These are phyloP conservation scores for Mus musculus DNA, from an alignment of 2,113 vertebrate species.

Conservation along the genomic window DNA sequence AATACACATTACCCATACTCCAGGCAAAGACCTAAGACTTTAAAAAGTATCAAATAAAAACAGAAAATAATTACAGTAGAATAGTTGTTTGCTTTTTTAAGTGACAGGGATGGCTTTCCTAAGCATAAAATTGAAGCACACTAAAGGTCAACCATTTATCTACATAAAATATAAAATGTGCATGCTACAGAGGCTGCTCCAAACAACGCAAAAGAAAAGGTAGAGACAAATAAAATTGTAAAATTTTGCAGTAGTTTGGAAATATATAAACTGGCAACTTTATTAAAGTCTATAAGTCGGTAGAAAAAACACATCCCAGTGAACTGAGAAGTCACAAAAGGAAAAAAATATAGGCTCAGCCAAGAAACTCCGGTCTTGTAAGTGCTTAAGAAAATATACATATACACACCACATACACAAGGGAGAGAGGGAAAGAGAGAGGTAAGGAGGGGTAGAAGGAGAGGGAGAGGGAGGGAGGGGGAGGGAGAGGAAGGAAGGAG, in stretches of 20 bases:
- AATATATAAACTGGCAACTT: background rate
- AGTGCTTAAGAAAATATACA: background rate
- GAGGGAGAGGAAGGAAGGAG: too few relatives aligned
- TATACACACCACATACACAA: background rate
- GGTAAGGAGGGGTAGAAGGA: rapidly evolving
- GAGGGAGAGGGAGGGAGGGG: rapidly evolving
- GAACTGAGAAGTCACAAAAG: background rate
- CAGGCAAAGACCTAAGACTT: background rate
- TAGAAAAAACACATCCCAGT: background rate
- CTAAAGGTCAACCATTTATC: background rate
- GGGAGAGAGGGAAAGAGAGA: background rate
- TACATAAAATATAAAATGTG: background rate
- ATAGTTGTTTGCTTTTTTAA: background rate
- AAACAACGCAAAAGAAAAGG: background rate
- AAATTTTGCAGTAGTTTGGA: background rate
- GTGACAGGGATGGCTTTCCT: background rate
- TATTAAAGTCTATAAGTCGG: background rate
- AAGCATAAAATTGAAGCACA: background rate
- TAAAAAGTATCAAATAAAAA: background rate
- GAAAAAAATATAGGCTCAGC: background rate
- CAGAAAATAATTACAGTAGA: background rate
- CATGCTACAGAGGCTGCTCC: background rate
- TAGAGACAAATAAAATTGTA: background rate
- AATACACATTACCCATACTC: background rate
- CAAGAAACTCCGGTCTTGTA: background rate